A percentile compares a stretch with the other conserved stretches of the same genome.
Conservation (phyloP, 1,140 invertebrate species). For the Pseudomyrmex dendroicus region DNA sequence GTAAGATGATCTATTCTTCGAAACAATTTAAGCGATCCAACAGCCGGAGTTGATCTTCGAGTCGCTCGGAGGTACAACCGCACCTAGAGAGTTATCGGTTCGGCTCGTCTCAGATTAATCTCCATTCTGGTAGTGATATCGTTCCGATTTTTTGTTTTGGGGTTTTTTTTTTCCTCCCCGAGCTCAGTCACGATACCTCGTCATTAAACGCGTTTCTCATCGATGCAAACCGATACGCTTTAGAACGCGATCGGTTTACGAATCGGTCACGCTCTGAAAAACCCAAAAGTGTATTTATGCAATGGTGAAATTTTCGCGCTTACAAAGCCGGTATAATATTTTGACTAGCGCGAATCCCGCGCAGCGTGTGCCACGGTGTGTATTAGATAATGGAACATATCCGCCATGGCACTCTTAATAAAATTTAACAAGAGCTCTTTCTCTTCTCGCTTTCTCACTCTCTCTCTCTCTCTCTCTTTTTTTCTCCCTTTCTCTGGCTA, state of each 20-base stretch:
- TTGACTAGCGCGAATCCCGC: slow-evolving; percentile 21
- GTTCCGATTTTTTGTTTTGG: slow-evolving; percentile 26
- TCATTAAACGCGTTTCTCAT: slow-evolving; percentile 15
- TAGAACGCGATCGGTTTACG: slow-evolving; percentile 54
- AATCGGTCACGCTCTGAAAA: slow-evolving; percentile 53
- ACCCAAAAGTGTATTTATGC: slow-evolving; percentile 4
- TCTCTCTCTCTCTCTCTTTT: too few species aligned
- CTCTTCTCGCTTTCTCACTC: not conserved
- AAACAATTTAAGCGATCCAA: slow-evolving; percentile 63
- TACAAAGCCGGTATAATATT: slow-evolving; percentile 17
- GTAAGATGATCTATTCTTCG: slow-evolving; percentile 51
- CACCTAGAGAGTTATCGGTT: slow-evolving; percentile 59
- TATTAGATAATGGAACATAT: slow-evolving; percentile 42
- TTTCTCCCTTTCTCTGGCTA: not conserved
- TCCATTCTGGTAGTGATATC: slow-evolving; percentile 53
- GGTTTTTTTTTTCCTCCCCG: not conserved
- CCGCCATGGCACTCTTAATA: not conserved
- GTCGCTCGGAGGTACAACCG: slow-evolving; percentile 46
- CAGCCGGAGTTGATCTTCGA: slow-evolving; percentile 17
- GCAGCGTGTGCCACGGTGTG: not conserved
- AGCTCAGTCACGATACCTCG: slow-evolving; percentile 43
- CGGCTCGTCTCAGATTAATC: slow-evolving; percentile 59
- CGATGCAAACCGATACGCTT: slow-evolving; percentile 58
- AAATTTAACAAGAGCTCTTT: not conserved
- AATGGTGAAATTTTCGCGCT: slow-evolving; percentile 17